Evolutionary conservation across 2,113 vertebrate genomes (phyloP).

Genomic region (Chlorocebus sabaeus): DNA sequence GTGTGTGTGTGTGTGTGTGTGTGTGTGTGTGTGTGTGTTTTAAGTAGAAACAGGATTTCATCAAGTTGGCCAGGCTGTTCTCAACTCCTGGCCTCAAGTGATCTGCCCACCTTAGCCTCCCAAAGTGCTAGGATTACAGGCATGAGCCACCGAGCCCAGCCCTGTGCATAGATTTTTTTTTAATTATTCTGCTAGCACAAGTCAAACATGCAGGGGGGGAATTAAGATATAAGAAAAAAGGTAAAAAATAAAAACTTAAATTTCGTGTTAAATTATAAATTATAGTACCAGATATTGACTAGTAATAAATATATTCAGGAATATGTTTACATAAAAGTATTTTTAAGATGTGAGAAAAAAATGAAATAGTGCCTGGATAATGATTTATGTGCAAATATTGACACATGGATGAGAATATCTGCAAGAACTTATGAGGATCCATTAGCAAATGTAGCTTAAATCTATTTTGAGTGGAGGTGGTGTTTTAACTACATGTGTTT

Average conservation of each 20-base stretch:
- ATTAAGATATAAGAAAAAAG: neutral
- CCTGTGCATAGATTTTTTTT: too few species aligned
- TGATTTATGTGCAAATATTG: too few species aligned
- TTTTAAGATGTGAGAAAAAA: neutral
- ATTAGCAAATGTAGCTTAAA: neutral
- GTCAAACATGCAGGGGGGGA: neutral
- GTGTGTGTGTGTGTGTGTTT: too few species aligned
- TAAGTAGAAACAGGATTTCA: too few species aligned
- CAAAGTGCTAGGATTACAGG: too few species aligned
- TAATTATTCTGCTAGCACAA: neutral
- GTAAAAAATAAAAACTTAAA: conserved; percentile 19
- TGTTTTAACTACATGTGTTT: neutral
- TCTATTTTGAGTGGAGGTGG: neutral
- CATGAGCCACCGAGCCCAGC: too few species aligned
- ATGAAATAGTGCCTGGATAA: rapidly evolving
- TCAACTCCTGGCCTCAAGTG: too few species aligned
- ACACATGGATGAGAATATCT: neutral
- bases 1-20: too few species aligned
- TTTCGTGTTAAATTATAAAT: conserved; percentile 33
- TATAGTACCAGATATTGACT: neutral
- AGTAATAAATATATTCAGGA: neutral
- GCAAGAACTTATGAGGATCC: neutral
- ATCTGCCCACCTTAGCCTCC: too few species aligned
- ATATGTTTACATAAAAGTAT: neutral
- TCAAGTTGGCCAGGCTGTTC: too few species aligned